Conservation (phyloP, 2,113 vertebrate genomes). For the Scomber colias region DNA sequence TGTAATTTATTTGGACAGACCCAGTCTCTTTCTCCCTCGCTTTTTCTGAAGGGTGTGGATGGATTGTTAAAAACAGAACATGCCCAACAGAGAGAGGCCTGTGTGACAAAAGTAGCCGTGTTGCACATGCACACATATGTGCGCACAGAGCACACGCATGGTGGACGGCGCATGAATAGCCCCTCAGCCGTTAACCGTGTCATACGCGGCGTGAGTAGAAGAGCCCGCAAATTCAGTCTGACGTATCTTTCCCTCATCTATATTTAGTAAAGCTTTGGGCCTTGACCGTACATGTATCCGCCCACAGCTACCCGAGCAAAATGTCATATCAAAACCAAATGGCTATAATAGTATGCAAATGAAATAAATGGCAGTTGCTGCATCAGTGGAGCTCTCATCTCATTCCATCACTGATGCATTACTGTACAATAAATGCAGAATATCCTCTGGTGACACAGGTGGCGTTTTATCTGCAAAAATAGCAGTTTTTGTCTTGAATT, state of each 20-base stretch:
- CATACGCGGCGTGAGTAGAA: slow-evolving; percentile 36
- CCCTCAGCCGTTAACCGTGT: slow-evolving; percentile 46
- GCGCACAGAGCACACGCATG: not conserved
- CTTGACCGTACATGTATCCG: slow-evolving; percentile 45
- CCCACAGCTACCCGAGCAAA: slow-evolving; percentile 62
- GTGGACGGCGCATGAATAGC: slow-evolving; percentile 29
- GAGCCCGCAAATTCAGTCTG: slow-evolving; percentile 63
- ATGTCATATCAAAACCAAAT: slow-evolving; percentile 67
- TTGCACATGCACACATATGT: not conserved
- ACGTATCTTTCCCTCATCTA: slow-evolving; percentile 64
- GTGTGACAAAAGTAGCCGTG: slow-evolving; percentile 30
- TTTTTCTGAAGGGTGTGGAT: slow-evolving; percentile 61
- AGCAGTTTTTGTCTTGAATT: slow-evolving; percentile 18
- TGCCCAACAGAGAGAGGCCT: slow-evolving; percentile 47
- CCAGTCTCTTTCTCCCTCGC: slow-evolving; percentile 39
- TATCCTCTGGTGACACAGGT: not conserved
- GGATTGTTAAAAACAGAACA: slow-evolving; percentile 68
- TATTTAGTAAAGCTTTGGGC: slow-evolving; percentile 74
- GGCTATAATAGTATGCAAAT: slow-evolving; percentile 55
- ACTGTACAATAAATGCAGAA: not conserved
- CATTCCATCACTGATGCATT: not conserved
- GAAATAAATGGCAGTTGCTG: slow-evolving; percentile 50
- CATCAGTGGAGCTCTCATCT: slow-evolving; percentile 38
- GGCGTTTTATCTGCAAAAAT: not conserved
- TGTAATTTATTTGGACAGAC: slow-evolving; percentile 76